Evolutionary conservation across 1,140 invertebrate genomes (phyloP).

Genomic region (Drosophila athabasca): DNA sequence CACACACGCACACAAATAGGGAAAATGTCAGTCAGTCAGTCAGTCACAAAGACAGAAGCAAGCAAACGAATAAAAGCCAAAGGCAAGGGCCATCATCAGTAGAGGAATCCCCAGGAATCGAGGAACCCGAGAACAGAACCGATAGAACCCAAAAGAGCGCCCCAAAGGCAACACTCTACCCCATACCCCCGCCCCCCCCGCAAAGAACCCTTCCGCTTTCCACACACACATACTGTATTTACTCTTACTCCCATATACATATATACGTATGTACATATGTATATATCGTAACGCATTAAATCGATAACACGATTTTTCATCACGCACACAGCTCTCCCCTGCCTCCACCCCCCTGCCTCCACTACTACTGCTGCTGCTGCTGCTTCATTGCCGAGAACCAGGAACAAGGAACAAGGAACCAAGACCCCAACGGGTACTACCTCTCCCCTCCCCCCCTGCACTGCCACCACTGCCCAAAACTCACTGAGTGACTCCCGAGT

Average conservation of each 20-base stretch:
- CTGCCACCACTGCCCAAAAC: slow-evolving; percentile 13
- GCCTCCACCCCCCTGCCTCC: background rate
- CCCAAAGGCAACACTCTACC: background rate
- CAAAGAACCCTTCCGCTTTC: slow-evolving; percentile 2
- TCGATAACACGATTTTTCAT: slow-evolving; percentile 82
- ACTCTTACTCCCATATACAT: slow-evolving; percentile 4
- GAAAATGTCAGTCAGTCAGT: slow-evolving; percentile 75
- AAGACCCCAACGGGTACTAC: slow-evolving; percentile 8
- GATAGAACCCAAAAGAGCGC: background rate
- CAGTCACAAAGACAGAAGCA: slow-evolving; percentile 62
- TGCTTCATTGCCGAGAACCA: background rate
- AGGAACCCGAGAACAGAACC: background rate
- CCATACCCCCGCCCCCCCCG: background rate
- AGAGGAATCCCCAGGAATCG: background rate
- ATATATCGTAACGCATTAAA: slow-evolving; percentile 70
- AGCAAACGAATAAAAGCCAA: slow-evolving; percentile 42
- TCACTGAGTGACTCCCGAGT: slow-evolving; percentile 62
- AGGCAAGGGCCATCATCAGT: slow-evolving; percentile 12
- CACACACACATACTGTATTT: background rate
- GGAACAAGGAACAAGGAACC: too few relatives aligned
- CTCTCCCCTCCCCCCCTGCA: too few relatives aligned
- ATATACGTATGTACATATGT: background rate
- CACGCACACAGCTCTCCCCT: slow-evolving; percentile 56
- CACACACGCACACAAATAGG: background rate
- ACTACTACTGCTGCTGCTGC: background rate